Base-by-base conservation (phyloP, 2,113 vertebrate genomes). In the Gavialis gangeticus region DNA sequence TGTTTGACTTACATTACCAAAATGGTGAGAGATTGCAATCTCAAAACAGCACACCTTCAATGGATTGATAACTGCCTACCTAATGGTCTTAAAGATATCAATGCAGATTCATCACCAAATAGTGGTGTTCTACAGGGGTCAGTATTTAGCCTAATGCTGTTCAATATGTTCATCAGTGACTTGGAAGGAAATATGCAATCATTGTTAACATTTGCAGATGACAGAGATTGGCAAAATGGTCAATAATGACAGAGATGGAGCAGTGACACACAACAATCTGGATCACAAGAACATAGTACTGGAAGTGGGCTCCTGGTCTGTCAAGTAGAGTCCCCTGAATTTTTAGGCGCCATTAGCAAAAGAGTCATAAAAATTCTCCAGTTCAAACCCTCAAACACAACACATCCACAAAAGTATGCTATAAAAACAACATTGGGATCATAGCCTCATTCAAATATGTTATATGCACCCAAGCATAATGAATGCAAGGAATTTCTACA, bases 1-100 rank as follows among this genome's bases (percentile, higher is more conserved):
- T 82, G 10, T 87, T 93, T 85, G 76, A 93, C 87, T 94, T 82
- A 90, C 46, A 46, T 46, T 46, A 46, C 8, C 46, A 46, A 46
- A 46, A 46, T 46, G 46, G 46, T 46, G 46, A 46, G 46, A 46
- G 46, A 46, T 46, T 46, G 46, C 46, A 46, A 46, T 46, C 7
- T 46, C 63, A 83, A 30, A 71, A 62, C 16, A 93, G 79, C 87
- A 81, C 34, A 81, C 4, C 66, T 85, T 87, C 90, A 82, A 75
- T 81, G 56, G 76, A 85, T 95, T 93, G 93, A 90, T 73, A 89
- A 90, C 37, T 34, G 71, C 88, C 21, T 90, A 91, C 89, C 10
- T 96, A 94, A 89, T 93, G 95, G 79, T 21, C 63, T 73, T 90
- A 96, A 94, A 89, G 34, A 62, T 97, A 90, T 94, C 92, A 92